Conservation (phyloP, 2,113 vertebrate species). For the Nannospalax galili region DNA sequence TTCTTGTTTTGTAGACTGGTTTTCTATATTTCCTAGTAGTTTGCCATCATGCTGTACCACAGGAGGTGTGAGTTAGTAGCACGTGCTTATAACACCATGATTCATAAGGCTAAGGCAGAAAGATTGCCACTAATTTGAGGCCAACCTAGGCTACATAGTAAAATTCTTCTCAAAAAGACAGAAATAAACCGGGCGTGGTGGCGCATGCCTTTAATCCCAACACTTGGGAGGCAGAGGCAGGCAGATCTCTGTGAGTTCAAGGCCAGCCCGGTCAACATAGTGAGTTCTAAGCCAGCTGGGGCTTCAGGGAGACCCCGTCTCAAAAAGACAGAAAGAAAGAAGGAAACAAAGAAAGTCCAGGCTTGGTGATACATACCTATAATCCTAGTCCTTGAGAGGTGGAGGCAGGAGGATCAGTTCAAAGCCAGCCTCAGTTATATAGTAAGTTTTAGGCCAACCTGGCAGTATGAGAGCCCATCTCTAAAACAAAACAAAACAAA, state of each 20-base stretch:
- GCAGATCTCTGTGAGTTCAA: too few relatives aligned
- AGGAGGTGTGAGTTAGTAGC: neutral
- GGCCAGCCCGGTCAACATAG: too few relatives aligned
- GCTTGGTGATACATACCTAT: neutral
- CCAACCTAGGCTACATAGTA: neutral
- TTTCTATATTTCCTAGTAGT: slow-evolving; percentile 12
- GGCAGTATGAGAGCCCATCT: too few relatives aligned
- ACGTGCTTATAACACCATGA: neutral
- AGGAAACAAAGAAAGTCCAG: too few relatives aligned
- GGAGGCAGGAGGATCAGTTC: too few relatives aligned
- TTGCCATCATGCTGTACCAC: neutral
- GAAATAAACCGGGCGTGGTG: too few relatives aligned
- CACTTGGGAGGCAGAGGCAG: neutral
- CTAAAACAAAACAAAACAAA: too few relatives aligned
- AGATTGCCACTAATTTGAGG: neutral
- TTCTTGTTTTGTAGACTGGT: neutral
- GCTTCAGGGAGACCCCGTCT: neutral
- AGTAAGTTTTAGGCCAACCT: too few relatives aligned
- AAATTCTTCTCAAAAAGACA: neutral
- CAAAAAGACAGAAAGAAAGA: neutral
- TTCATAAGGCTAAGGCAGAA: neutral
- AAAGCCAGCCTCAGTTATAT: too few relatives aligned
- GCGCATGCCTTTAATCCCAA: neutral
- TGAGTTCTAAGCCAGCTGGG: too few relatives aligned
- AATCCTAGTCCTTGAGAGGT: neutral